phyloP scores from a whole-genome alignment of 2,797 vertebrate species.

The Malacoraja senta region DNA sequence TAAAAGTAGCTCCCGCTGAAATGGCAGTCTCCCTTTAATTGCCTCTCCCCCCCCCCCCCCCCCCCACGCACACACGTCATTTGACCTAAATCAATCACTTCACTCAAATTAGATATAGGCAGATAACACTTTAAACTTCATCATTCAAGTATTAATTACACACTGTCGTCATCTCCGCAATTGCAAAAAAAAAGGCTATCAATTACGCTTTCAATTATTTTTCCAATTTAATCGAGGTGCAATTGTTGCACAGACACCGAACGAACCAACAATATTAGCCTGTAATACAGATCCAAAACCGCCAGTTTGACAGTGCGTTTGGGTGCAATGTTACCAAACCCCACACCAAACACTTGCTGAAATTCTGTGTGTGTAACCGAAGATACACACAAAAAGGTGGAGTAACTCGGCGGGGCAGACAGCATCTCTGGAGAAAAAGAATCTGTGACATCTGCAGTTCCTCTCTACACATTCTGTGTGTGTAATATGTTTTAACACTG shows the following conservation, averaged over 20 bases:
- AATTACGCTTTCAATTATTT: conserved; percentile 30
- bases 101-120: conserved; percentile 26
- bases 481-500: neutral
- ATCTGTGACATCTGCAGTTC: no score
- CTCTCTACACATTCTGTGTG: no score
- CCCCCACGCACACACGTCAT: neutral
- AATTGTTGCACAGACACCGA: neutral
- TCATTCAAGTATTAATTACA: conserved; percentile 36
- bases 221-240: conserved; percentile 20
- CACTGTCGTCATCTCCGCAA: conserved; percentile 21
- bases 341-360: neutral
- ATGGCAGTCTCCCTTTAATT: neutral
- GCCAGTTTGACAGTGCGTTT: neutral
- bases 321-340: neutral
- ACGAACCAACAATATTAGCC: neutral
- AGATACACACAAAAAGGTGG: no score
- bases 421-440: no score
- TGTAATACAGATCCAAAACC: neutral
- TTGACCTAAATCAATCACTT: conserved; percentile 34
- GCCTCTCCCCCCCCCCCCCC: neutral
- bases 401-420: no score
- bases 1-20: neutral
- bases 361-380: neutral
- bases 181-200: conserved; percentile 28
- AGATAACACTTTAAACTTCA: conserved; percentile 36